These are phyloP conservation scores for Poeciliopsis retropinna DNA, from an alignment of 2,113 vertebrate genomes.

Conservation along the genomic window DNA sequence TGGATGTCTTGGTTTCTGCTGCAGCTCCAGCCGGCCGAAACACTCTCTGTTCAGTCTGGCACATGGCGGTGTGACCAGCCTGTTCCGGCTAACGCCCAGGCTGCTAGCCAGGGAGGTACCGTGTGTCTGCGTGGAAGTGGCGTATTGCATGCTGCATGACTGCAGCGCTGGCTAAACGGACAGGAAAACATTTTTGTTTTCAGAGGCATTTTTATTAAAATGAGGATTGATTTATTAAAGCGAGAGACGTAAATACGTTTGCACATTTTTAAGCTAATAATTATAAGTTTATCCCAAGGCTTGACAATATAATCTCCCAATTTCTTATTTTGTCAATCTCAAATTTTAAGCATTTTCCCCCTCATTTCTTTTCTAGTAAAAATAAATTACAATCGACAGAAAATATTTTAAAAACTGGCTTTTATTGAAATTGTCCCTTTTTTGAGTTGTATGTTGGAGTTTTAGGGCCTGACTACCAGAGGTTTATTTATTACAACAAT, in stretches of 20 bases:
- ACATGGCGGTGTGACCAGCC: conserved; percentile 25
- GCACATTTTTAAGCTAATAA: too few species aligned
- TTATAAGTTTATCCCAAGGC: too few species aligned
- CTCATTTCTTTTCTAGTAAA: too few species aligned
- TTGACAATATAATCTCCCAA: too few species aligned
- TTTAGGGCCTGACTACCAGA: too few species aligned
- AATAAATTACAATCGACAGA: too few species aligned
- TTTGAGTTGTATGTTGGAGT: too few species aligned
- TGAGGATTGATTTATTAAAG: background rate
- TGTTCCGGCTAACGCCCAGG: conserved; percentile 53
- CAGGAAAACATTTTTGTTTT: background rate
- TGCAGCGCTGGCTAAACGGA: background rate
- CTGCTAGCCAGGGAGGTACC: conserved; percentile 64
- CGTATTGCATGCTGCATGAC: conserved; percentile 13
- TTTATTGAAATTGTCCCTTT: too few species aligned
- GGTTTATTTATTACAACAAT: too few species aligned
- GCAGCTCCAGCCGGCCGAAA: conserved; percentile 49
- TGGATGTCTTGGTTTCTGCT: conserved; percentile 56
- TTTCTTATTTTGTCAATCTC: too few species aligned
- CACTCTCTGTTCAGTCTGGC: conserved; percentile 45
- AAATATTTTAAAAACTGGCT: too few species aligned
- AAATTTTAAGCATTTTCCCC: too few species aligned
- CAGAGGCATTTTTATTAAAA: background rate
- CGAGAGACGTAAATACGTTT: background rate
- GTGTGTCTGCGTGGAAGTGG: conserved; percentile 24